Base-by-base conservation (phyloP, 2,888 invertebrate species). In the Drosophila heteroneura region DNA sequence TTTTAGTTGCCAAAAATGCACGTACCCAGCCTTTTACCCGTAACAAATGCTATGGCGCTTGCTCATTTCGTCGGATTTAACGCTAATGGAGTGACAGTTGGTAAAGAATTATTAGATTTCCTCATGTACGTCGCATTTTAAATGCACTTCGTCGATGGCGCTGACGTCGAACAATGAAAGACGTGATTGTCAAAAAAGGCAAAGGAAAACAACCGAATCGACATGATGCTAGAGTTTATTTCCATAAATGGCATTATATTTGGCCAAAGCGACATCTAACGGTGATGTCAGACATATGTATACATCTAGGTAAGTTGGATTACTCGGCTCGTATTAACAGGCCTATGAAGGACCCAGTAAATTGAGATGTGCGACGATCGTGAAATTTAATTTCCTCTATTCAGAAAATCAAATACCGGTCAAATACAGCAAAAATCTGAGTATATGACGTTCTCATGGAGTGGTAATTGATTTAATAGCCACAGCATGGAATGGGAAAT, bases 371-470 rank as follows among this genome's bases (percentile, higher is more conserved):
- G 81, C 76, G 79, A 87, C 70, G 81, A 84, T 83, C 86, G 80
- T 90, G 85, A 91, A 91, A 92, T 90, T 82, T 82, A 76, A 91
- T 90, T 91, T 91, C 92, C 91, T 82, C 51, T 30, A 71, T 75
- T 81, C 51, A 51, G 26, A 28, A 49, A 19, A 67, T 51, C 59
- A 59, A 35, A 53, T 51, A n/a, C 28, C 30, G 44, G 52, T 37
- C 12, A 26, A 10, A 47, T 26, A 26, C 26, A 16, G 47, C n/a
- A 28, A 19, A 26, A 58, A 12, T 26, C 28, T 22, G 19, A 9
- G 10, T 12, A n/a, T 37, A 9, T 32, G 32, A 37, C 10, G 19
- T 35, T 33, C 19, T 39, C 5, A 39, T 28, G 44, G 16, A 19
- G 5, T 32, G 47, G 49, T 58, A 54, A 41, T 47, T 68, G 39